A percentile compares a stretch with the other conserved stretches of the same genome.
Conservation (phyloP, 2,888 invertebrate species). For the Eristalis intricaria region DNA sequence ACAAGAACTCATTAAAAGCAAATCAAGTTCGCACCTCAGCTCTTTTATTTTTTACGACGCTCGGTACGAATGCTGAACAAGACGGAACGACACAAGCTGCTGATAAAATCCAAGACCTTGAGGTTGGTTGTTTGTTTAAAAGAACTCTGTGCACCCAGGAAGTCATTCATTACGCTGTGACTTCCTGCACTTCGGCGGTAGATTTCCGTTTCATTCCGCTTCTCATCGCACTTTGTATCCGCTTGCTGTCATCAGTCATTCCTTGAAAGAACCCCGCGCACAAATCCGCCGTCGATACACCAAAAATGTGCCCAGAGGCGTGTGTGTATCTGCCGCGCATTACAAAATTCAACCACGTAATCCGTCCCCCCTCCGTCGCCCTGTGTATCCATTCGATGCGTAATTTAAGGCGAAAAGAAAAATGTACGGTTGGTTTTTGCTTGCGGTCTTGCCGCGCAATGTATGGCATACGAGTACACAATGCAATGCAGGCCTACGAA, state of each 20-base stretch:
- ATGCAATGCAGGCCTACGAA: conserved; percentile 13
- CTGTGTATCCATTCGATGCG: conserved; percentile 42
- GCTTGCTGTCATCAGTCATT: not conserved
- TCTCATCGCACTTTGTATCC: not conserved
- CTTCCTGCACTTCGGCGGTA: conserved; percentile 8
- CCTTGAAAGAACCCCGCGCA: not conserved
- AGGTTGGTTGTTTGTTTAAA: not conserved
- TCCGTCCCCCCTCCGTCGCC: not conserved
- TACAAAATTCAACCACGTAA: conserved; percentile 61
- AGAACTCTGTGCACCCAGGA: conserved; percentile 19
- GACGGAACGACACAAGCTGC: not conserved
- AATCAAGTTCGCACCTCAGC: conserved; percentile 41
- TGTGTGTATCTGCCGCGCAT: not conserved
- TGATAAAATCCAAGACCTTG: conserved; percentile 8
- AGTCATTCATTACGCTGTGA: conserved; percentile 26
- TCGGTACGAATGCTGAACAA: not conserved
- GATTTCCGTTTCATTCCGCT: not conserved
- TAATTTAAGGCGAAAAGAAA: conserved; percentile 62
- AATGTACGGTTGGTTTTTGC: conserved; percentile 52
- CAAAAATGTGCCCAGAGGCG: not conserved
- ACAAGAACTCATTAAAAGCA: conserved; percentile 21
- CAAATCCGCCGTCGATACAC: not conserved
- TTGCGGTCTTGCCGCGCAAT: conserved; percentile 47
- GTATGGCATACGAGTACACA: not conserved
- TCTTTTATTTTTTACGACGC: conserved; percentile 30